A percentile compares a stretch with the other conserved stretches of the same genome.
These are phyloP conservation scores for Balaeniceps rex DNA, from an alignment of 2,113 vertebrate genomes.

Conservation along the genomic window DNA sequence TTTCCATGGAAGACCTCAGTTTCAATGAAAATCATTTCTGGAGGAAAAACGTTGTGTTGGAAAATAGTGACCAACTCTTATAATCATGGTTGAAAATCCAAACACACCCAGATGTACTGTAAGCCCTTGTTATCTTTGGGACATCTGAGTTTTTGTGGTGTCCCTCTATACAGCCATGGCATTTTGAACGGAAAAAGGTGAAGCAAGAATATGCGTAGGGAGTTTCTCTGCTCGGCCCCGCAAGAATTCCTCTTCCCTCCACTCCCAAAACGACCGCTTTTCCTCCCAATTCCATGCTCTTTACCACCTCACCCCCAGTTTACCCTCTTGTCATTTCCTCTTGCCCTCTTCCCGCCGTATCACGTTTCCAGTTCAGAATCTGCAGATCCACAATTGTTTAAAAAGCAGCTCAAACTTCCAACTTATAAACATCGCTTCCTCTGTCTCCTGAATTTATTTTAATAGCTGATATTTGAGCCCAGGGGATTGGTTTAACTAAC, in stretches of 20 bases:
- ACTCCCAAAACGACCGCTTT: background rate
- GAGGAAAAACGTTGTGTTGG: background rate
- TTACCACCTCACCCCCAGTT: constrained; percentile 48
- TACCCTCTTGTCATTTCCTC: constrained; percentile 62
- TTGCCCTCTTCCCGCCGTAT: constrained; percentile 67
- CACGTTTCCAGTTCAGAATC: constrained; percentile 71
- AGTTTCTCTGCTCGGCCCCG: background rate
- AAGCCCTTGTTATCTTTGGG: background rate
- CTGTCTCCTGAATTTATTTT: constrained; percentile 78
- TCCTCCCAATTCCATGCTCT: constrained; percentile 31
- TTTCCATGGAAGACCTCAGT: background rate
- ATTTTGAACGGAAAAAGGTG: background rate
- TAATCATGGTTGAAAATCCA: background rate
- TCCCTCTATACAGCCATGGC: background rate
- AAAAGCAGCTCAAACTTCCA: constrained; percentile 68
- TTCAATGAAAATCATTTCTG: background rate
- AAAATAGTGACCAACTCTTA: background rate
- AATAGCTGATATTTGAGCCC: constrained; percentile 76
- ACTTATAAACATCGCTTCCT: constrained; percentile 73
- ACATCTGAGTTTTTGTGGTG: background rate
- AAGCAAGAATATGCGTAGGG: background rate
- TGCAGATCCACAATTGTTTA: constrained; percentile 72
- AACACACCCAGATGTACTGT: background rate
- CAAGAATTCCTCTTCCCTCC: background rate
- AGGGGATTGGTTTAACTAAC: constrained; percentile 76